Conservation (phyloP, 2,888 invertebrate genomes). For the Coenonympha glycerion region DNA sequence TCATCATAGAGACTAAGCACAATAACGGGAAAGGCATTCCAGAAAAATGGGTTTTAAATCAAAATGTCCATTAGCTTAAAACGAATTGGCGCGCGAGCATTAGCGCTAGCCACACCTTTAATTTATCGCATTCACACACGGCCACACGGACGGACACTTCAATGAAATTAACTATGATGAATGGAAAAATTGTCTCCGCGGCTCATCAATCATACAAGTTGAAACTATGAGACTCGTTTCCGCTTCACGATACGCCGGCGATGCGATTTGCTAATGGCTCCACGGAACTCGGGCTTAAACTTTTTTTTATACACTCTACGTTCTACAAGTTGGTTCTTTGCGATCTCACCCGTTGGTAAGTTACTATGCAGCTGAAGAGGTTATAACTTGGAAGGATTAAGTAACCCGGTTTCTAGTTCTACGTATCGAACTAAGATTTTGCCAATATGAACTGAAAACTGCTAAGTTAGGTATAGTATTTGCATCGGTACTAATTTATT, state of each 20-base stretch:
- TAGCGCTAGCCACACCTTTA: conserved; percentile 42
- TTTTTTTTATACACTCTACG: too few relatives aligned
- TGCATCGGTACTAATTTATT: too few relatives aligned
- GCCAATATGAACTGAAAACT: too few relatives aligned
- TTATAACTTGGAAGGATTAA: too few relatives aligned
- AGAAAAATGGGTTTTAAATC: conserved; percentile 25
- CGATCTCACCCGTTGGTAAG: conserved; percentile 21
- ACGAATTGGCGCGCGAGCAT: conserved; percentile 45
- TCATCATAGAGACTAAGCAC: not conserved
- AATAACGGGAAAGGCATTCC: conserved; percentile 1
- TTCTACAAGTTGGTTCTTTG: too few relatives aligned
- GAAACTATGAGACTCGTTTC: conserved; percentile 39
- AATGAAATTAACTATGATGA: conserved; percentile 73
- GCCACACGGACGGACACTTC: conserved; percentile 58
- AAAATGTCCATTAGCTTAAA: conserved; percentile 39
- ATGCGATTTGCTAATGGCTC: conserved; percentile 31
- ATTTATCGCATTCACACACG: conserved; percentile 49
- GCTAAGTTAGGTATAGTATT: too few relatives aligned
- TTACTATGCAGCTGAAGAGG: too few relatives aligned
- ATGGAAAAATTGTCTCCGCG: conserved; percentile 61
- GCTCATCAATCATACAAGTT: conserved; percentile 65
- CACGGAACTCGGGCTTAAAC: too few relatives aligned
- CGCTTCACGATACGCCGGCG: conserved; percentile 35
- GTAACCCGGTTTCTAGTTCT: too few relatives aligned
- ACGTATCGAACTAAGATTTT: too few relatives aligned